A percentile compares a stretch with the other conserved stretches of the same genome.
Evolutionary conservation across 2,113 vertebrate species (phyloP).

Genomic region (Hypocryptadius cinnamomeus): DNA sequence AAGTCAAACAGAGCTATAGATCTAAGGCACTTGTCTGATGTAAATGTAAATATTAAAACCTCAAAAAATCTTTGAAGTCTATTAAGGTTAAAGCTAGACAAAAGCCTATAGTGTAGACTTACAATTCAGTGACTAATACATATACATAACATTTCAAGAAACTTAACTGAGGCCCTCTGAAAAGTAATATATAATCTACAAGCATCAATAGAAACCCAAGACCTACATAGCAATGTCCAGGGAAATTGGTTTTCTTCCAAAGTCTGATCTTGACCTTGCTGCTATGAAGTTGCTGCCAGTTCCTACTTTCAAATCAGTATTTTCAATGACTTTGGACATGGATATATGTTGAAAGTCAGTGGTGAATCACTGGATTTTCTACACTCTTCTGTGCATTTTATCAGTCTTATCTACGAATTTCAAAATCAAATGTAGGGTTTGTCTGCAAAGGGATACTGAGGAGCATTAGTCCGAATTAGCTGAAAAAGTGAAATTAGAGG

Average conservation of each 20-base stretch:
- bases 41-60: neutral
- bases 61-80: neutral
- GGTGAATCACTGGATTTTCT: neutral
- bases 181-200: neutral
- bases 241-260: neutral
- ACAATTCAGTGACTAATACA: neutral
- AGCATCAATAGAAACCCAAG: neutral
- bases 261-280: neutral
- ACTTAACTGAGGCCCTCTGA: neutral
- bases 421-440: neutral
- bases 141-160: neutral
- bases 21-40: neutral
- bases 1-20: slow-evolving; percentile 10
- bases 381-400: neutral
- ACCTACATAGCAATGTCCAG: neutral
- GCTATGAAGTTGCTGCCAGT: neutral
- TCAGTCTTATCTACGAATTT: neutral
- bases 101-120: neutral
- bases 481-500: neutral
- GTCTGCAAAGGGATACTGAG: neutral
- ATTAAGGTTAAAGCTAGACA: neutral
- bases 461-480: neutral
- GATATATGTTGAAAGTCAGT: neutral
- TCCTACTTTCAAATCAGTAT: neutral
- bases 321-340: neutral